Evolutionary conservation across 2,113 vertebrate species (phyloP).

Genomic region (Erythrocebus patas): DNA sequence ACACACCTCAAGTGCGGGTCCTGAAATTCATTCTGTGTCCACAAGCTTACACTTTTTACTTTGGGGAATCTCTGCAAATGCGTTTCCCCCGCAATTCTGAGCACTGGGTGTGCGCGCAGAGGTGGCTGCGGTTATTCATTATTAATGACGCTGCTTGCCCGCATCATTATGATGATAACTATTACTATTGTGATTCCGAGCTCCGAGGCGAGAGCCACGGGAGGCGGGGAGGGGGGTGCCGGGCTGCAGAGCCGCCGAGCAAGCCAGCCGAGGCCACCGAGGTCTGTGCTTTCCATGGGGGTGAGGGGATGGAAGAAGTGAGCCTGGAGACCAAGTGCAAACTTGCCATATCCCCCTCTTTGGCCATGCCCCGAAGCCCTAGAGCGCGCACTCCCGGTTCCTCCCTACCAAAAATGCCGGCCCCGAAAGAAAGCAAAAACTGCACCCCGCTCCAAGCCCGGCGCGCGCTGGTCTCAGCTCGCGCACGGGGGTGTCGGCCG

Average conservation of each 20-base stretch:
- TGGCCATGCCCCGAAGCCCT: background rate
- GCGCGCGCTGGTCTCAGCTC: background rate
- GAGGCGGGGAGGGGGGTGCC: constrained; percentile 25
- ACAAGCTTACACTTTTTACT: constrained; percentile 58
- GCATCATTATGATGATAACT: constrained; percentile 75
- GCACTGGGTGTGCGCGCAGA: constrained; percentile 44
- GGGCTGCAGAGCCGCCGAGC: background rate
- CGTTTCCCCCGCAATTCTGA: constrained; percentile 35
- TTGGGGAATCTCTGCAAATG: constrained; percentile 26
- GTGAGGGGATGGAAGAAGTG: background rate
- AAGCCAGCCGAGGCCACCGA: background rate
- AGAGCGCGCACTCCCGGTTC: background rate
- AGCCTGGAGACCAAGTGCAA: constrained; percentile 37
- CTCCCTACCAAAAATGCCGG: constrained; percentile 38
- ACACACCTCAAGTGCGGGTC: background rate
- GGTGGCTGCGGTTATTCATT: constrained; percentile 64
- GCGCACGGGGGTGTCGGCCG: background rate
- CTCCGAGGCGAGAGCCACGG: constrained; percentile 41
- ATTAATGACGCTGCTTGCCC: constrained; percentile 74
- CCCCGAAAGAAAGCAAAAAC: constrained; percentile 45
- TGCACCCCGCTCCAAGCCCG: background rate
- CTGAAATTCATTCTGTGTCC: constrained; percentile 38
- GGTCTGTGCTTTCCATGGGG: background rate
- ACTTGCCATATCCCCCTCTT: constrained; percentile 45
- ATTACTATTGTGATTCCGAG: constrained; percentile 76